These are phyloP conservation scores for Tokudaia muenninki DNA, from an alignment of 2,797 vertebrate genomes.

Conservation along the genomic window DNA sequence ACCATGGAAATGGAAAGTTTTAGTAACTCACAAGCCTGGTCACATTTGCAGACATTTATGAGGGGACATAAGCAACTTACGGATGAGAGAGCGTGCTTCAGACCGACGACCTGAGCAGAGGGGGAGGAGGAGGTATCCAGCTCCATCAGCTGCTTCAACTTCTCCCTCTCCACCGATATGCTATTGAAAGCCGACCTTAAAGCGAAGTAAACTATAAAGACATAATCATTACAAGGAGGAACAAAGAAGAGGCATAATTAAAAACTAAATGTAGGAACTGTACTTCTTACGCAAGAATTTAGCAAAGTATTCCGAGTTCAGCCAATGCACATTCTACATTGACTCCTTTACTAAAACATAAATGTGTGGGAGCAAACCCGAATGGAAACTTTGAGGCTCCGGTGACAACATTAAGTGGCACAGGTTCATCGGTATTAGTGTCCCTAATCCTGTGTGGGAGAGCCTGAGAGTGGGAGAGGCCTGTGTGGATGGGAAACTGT, in stretches of 20 bases:
- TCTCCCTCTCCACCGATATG: conserved; percentile 93
- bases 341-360: neutral
- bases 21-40: neutral
- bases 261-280: conserved; percentile 14
- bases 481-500: neutral
- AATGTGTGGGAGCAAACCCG: neutral
- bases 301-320: neutral
- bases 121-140: conserved; percentile 91
- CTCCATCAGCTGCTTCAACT: conserved; percentile 94
- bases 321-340: neutral
- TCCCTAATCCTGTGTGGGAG: neutral
- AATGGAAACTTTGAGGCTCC: neutral
- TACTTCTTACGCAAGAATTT: conserved; percentile 42
- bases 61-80: conserved; percentile 88
- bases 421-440: neutral
- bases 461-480: neutral
- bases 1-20: neutral
- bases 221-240: conserved; percentile 80
- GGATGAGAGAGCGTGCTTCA: conserved; percentile 94
- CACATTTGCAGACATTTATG: neutral
- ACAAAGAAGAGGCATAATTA: conserved; percentile 55
- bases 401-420: neutral
- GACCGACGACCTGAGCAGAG: conserved; percentile 93
- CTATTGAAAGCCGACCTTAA: conserved; percentile 94
- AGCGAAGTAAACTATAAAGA: conserved; percentile 93